phyloP scores from a whole-genome alignment of 2,113 vertebrate genomes.

The Chloebia gouldiae region DNA sequence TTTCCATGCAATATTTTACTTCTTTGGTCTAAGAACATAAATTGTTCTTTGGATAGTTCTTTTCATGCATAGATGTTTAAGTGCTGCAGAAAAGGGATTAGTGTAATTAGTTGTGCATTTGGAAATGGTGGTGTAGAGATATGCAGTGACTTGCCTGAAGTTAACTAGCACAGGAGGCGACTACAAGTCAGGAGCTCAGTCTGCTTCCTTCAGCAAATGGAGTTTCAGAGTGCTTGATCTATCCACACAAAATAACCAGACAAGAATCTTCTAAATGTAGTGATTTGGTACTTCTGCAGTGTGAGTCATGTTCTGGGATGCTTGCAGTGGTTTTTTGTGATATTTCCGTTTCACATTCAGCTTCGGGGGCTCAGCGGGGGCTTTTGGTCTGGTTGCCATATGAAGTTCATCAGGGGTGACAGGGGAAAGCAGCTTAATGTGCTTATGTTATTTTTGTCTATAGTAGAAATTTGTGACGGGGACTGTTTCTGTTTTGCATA shows the following conservation, averaged over 20 bases:
- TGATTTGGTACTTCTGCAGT: not conserved
- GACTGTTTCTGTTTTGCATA: constrained; percentile 20
- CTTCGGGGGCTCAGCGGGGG: constrained; percentile 16
- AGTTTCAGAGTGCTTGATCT: not conserved
- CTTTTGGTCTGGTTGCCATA: constrained; percentile 54
- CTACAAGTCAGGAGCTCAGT: not conserved
- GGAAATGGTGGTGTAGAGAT: not conserved
- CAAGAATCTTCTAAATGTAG: not conserved
- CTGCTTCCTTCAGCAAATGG: not conserved
- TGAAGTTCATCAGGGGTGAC: constrained; percentile 59
- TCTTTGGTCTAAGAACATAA: not conserved
- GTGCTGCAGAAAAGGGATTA: constrained; percentile 12
- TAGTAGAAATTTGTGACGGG: not conserved
- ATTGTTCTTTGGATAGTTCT: constrained; percentile 1
- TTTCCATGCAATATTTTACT: not conserved
- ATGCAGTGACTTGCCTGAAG: not conserved
- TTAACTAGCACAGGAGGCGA: not conserved
- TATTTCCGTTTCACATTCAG: constrained; percentile 51
- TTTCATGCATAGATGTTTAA: not conserved
- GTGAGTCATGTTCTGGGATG: constrained; percentile 56
- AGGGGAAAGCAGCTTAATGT: constrained; percentile 35
- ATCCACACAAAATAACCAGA: not conserved
- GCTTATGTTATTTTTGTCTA: constrained; percentile 46
- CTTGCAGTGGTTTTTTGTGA: constrained; percentile 3
- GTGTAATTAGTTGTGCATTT: constrained; percentile 42